These are phyloP conservation scores for Ursus arctos DNA, from an alignment of 2,113 vertebrate genomes.

Conservation along the genomic window DNA sequence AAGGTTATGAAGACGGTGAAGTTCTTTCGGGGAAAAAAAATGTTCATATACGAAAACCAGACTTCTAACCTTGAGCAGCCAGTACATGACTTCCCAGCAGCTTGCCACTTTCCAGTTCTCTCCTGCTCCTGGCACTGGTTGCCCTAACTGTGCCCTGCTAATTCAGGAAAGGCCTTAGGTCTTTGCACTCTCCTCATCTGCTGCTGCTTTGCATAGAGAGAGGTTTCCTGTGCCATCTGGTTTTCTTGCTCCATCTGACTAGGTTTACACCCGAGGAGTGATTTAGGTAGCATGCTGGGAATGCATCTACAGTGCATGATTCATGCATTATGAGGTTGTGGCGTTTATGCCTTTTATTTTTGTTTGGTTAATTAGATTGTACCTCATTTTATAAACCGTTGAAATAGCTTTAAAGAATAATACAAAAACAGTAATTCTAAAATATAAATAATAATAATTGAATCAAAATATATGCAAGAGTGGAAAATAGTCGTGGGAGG, in stretches of 20 bases:
- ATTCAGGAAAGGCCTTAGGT: slow-evolving; percentile 4
- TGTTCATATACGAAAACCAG: not conserved
- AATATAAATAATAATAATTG: slow-evolving; percentile 1
- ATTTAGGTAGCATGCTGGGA: slow-evolving; percentile 23
- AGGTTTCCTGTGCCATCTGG: slow-evolving; percentile 59
- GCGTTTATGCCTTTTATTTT: slow-evolving; percentile 6
- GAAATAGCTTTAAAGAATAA: slow-evolving; percentile 36
- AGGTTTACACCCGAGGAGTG: slow-evolving; percentile 34
- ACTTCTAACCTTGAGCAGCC: not conserved
- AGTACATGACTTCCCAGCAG: not conserved
- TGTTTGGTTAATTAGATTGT: slow-evolving; percentile 25
- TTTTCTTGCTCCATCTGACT: slow-evolving; percentile 54
- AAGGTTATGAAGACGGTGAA: not conserved
- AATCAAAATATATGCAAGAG: not conserved
- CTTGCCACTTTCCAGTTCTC: not conserved
- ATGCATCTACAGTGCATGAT: not conserved
- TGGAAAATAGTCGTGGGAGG: not conserved
- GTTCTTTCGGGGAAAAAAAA: not conserved
- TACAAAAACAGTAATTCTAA: slow-evolving; percentile 50
- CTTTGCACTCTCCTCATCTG: not conserved
- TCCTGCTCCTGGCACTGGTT: not conserved
- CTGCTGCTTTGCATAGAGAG: slow-evolving; percentile 26
- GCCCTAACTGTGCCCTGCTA: not conserved
- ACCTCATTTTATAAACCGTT: slow-evolving; percentile 1
- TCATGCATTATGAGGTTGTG: not conserved